These are phyloP conservation scores for Gortyna flavago DNA, from an alignment of 2,888 invertebrate species.

Conservation along the genomic window DNA sequence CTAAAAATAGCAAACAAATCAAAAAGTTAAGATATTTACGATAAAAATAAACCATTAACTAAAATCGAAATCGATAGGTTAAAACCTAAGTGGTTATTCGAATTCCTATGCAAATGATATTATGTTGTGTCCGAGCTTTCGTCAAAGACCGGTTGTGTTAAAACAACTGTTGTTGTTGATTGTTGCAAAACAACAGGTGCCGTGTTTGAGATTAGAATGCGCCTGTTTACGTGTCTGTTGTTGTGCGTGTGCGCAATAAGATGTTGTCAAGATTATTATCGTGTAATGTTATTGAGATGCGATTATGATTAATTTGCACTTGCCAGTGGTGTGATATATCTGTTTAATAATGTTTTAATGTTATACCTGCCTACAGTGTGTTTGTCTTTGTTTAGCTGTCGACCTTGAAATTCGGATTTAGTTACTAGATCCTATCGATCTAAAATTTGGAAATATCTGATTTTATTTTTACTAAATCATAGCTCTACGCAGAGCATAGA, in stretches of 20 bases:
- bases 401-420: neutral
- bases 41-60: slow-evolving; percentile 5
- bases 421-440: neutral
- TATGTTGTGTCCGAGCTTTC: slow-evolving; percentile 45
- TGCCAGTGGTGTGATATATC: neutral
- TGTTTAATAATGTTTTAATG: neutral
- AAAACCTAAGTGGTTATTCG: slow-evolving; percentile 11
- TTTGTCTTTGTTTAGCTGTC: neutral
- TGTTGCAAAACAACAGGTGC: slow-evolving; percentile 61
- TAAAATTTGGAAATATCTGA: neutral
- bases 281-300: slow-evolving; percentile 40
- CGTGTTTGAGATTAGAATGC: slow-evolving; percentile 32
- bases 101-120: slow-evolving; percentile 63
- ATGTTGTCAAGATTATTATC: slow-evolving; percentile 41
- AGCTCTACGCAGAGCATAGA: neutral
- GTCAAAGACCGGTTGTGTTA: slow-evolving; percentile 35
- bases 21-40: slow-evolving; percentile 10
- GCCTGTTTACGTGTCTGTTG: slow-evolving; percentile 25
- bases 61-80: slow-evolving; percentile 32
- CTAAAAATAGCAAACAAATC: slow-evolving; percentile 10
- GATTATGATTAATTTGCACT: slow-evolving; percentile 49
- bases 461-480: neutral
- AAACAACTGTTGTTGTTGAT: slow-evolving; percentile 35
- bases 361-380: neutral
- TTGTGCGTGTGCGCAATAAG: slow-evolving; percentile 23